Evolutionary conservation across 2,888 invertebrate species (phyloP).

Genomic region (Aphidoletes aphidimyza): DNA sequence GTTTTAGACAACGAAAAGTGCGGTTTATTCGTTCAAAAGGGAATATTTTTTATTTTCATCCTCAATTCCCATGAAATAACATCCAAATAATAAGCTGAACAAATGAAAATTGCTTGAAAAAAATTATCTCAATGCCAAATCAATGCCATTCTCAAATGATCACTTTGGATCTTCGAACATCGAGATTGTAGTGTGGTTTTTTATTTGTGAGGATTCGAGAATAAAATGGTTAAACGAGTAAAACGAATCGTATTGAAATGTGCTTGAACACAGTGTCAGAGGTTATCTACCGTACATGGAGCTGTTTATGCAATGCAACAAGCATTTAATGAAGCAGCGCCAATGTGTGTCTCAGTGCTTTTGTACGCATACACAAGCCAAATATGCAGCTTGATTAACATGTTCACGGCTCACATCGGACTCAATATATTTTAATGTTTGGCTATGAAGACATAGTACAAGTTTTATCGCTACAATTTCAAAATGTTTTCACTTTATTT

Average conservation of each 20-base stretch:
- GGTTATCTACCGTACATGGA: conserved; percentile 35
- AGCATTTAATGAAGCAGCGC: conserved; percentile 54
- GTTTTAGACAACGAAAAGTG: too few relatives aligned
- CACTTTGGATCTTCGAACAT: too few relatives aligned
- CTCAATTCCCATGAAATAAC: too few relatives aligned
- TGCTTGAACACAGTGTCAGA: neutral
- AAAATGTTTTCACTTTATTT: conserved; percentile 7
- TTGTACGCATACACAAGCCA: neutral
- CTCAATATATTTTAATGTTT: neutral
- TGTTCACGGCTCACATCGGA: neutral
- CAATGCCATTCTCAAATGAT: too few relatives aligned
- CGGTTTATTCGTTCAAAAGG: too few relatives aligned
- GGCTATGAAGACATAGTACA: conserved; percentile 14
- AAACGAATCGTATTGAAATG: neutral
- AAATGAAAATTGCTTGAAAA: too few relatives aligned
- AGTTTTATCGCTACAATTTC: neutral
- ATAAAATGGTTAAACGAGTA: neutral
- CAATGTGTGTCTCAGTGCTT: neutral
- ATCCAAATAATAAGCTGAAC: too few relatives aligned
- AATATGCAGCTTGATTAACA: conserved; percentile 14
- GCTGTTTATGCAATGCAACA: conserved; percentile 37
- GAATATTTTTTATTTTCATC: too few relatives aligned
- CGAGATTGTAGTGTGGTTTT: too few relatives aligned
- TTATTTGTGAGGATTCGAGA: neutral
- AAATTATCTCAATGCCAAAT: too few relatives aligned